A percentile compares a stretch with the other conserved stretches of the same genome.
phyloP scores from a whole-genome alignment of 2,797 vertebrate species.

The Eulemur mongoz region DNA sequence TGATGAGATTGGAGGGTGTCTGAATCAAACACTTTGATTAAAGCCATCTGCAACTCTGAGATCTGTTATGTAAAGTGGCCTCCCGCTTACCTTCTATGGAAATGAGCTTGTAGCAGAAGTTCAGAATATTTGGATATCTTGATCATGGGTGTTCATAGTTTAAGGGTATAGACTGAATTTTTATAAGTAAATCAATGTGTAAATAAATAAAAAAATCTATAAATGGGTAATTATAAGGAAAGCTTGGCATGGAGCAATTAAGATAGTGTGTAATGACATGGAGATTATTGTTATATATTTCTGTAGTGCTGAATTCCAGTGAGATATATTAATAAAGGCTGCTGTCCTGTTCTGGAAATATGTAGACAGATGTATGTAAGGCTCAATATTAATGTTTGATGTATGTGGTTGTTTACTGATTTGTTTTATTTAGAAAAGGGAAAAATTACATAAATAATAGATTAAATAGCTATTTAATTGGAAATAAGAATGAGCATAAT shows the following conservation, averaged over 20 bases:
- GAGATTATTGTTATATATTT: background rate
- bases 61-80: background rate
- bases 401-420: background rate
- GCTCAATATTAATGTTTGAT: background rate
- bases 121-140: background rate
- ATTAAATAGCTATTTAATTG: background rate
- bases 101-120: background rate
- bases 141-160: background rate
- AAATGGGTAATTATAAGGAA: background rate
- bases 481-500: background rate
- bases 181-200: background rate
- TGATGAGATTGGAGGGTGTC: slow-evolving; percentile 57
- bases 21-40: slow-evolving; percentile 48
- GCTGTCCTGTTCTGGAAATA: background rate
- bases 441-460: background rate
- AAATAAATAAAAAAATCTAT: background rate
- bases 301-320: background rate
- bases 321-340: background rate
- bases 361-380: background rate
- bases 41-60: slow-evolving; percentile 41
- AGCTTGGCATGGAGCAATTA: background rate
- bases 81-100: background rate
- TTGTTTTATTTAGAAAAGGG: background rate
- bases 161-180: background rate
- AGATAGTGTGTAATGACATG: background rate